phyloP scores from a whole-genome alignment of 2,113 vertebrate genomes.

The Sisor rabdophorus region DNA sequence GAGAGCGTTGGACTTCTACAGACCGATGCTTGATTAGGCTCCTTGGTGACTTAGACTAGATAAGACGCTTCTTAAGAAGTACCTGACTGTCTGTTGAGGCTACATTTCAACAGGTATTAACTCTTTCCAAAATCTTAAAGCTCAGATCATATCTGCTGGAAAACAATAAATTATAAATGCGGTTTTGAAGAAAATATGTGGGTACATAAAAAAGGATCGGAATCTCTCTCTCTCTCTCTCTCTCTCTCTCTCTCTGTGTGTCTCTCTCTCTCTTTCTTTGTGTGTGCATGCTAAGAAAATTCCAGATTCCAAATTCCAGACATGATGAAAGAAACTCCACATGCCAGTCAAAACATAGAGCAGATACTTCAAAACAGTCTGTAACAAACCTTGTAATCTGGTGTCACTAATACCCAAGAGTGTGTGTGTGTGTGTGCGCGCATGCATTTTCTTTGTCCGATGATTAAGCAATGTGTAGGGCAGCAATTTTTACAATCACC shows the following conservation, averaged over 20 bases:
- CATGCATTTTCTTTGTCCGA: not conserved
- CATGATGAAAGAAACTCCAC: conserved; percentile 56
- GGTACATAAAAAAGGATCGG: not conserved
- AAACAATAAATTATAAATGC: conserved; percentile 32
- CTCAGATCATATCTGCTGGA: conserved; percentile 16
- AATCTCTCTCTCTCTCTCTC: not conserved
- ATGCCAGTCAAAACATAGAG: conserved; percentile 31
- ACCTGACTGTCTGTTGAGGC: conserved; percentile 39
- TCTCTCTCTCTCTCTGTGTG: conserved; percentile 1
- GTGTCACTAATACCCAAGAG: conserved; percentile 3
- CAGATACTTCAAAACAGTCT: conserved; percentile 19
- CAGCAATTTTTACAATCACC: conserved; percentile 7
- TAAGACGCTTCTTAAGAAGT: conserved; percentile 16
- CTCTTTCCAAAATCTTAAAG: conserved; percentile 47
- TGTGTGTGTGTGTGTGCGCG: not conserved
- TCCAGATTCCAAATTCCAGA: conserved; percentile 51
- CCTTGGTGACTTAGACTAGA: not conserved
- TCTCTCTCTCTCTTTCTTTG: conserved; percentile 44
- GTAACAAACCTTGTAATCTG: conserved; percentile 5
- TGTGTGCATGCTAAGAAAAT: conserved; percentile 49
- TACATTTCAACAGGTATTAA: conserved; percentile 45
- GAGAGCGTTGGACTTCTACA: too few relatives aligned
- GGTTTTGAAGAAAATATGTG: conserved; percentile 18
- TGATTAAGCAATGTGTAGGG: not conserved
- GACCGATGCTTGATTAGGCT: too few relatives aligned